A percentile compares a stretch with the other conserved stretches of the same genome.
Evolutionary conservation across 64 coral and sea anemone species (phyloP).

Genomic region (Stylophora pistillata): DNA sequence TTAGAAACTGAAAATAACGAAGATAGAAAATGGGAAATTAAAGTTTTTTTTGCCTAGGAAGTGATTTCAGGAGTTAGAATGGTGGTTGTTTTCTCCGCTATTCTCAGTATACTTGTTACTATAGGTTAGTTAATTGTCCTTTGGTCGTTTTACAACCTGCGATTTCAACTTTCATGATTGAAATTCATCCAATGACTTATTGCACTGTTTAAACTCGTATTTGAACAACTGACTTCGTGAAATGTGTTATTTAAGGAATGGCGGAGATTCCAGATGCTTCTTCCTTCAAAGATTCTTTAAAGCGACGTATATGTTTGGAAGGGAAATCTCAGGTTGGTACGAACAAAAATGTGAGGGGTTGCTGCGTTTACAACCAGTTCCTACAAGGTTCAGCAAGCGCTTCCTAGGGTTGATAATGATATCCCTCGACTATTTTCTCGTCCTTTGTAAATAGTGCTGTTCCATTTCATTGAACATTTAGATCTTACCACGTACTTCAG

Average conservation of each 20-base stretch:
- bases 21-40: too few relatives aligned
- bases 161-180: neutral
- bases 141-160: neutral
- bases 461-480: neutral
- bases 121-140: neutral
- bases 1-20: too few relatives aligned
- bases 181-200: neutral
- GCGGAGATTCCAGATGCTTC: slow-evolving; percentile 18
- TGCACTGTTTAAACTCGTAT: neutral
- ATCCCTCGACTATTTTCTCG: neutral
- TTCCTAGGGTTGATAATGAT: too few relatives aligned
- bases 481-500: slow-evolving; percentile 51
- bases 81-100: neutral
- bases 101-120: neutral
- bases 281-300: slow-evolving; percentile 10
- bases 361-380: too few relatives aligned
- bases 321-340: slow-evolving; percentile 19
- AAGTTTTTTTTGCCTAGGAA: too few relatives aligned
- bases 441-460: neutral
- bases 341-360: neutral
- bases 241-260: neutral
- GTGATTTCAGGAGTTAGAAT: neutral
- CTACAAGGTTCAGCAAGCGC: too few relatives aligned
- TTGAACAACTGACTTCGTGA: too few relatives aligned
- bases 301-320: slow-evolving; percentile 16